These are phyloP conservation scores for Microcaecilia unicolor DNA, from an alignment of 2,797 vertebrate species.

Conservation along the genomic window DNA sequence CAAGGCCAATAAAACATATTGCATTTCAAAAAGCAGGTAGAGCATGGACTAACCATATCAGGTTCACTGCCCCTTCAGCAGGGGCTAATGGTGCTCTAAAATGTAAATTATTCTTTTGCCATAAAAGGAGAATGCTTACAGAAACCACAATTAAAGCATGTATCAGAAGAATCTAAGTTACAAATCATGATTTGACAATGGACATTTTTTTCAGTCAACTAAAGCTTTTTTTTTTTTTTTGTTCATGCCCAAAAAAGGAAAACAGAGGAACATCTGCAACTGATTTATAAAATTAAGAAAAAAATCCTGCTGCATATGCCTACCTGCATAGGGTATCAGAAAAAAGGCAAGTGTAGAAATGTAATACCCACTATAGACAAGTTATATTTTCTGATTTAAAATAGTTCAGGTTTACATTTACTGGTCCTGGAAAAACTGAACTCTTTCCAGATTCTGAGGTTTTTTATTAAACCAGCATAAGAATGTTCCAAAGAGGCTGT, in stretches of 20 bases:
- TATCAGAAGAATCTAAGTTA: constrained; percentile 16
- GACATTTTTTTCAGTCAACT: constrained; percentile 27
- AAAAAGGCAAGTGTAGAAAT: neutral
- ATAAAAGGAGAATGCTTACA: constrained; percentile 42
- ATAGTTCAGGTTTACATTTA: neutral
- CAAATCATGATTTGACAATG: constrained; percentile 29
- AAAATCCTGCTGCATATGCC: constrained; percentile 16
- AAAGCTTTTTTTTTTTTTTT: constrained; percentile 28
- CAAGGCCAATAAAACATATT: constrained; percentile 5
- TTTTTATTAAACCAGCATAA: no score
- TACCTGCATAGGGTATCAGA: constrained; percentile 2
- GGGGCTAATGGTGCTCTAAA: constrained; percentile 9
- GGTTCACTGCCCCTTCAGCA: neutral
- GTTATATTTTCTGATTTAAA: neutral
- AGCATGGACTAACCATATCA: neutral
- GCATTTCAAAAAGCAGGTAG: constrained; percentile 9
- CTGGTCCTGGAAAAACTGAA: no score
- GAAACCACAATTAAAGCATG: constrained; percentile 25
- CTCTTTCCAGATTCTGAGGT: no score
- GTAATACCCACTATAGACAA: neutral
- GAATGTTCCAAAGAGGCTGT: no score
- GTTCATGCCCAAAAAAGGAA: constrained; percentile 43
- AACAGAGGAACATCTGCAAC: constrained; percentile 7
- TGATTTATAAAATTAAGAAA: constrained; percentile 24
- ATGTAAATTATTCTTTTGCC: constrained; percentile 19